Evolutionary conservation across 1,140 invertebrate genomes (phyloP), one percentile per base, ranked within the genome.

Genomic region (Andricus grossulariae): DNA sequence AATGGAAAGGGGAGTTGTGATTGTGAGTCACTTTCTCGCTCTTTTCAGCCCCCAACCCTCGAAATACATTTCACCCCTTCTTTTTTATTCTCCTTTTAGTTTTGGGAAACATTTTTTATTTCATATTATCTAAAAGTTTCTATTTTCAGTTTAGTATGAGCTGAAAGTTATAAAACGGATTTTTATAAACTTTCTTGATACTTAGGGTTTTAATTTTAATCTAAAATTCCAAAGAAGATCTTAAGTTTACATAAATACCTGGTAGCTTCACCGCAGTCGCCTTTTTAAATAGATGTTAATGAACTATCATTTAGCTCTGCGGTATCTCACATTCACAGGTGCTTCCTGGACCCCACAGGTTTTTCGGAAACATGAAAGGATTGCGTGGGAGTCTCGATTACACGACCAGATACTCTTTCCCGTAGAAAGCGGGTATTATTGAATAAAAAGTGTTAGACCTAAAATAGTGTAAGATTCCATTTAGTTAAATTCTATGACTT

Each of bases 231-330:
- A 45, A 45, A 45, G 4, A 45, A 45, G 39, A 45, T 45, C 39
- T 45, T 11, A 45, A 45, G 39, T 11, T 11, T 45, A 66, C 32
- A 45, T 39, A 55, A 66, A 66, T 66, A 39, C 25, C 60, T 66
- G 5, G 15, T 2, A 4, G 39, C 16, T 13, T 55, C 18, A 55
- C 25, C 25, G 25, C 25, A 32, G 25, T 32, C 25, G 5, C n/a
- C 54, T 60, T 19, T 21, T 66, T 66, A 39, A 66, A 66, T 39
- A 45, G 60, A 66, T 66, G 32, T 66, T 66, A 66, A 39, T 66
- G 32, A n/a, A 15, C 32, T 16, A 66, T 45, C 16, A 66, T 39
- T 66, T n/a, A 66, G 39, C 25, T 15, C n/a, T 66, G n/a, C 32
- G 57, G 25, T 39, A 66, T 39, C 16, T 45, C 39, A 45, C 11